Base-by-base conservation (phyloP, 2,888 invertebrate species). In the Rhingia rostrata region DNA sequence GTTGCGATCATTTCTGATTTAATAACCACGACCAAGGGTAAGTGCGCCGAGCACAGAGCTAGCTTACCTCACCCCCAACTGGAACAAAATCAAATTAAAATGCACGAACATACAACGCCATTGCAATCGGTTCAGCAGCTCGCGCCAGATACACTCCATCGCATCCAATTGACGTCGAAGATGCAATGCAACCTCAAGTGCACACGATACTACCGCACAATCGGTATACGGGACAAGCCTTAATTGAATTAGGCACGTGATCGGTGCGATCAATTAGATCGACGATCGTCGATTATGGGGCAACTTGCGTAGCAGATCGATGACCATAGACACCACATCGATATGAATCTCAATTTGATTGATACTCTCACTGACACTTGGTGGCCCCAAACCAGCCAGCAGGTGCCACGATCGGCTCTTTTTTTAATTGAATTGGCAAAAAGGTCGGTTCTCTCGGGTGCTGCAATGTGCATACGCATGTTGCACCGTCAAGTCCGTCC, bases 171-270 rank as follows among this genome's bases (percentile, higher is more conserved):
- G 75, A 75, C 75, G 67, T 67, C 67, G 39, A 60, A 70, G 56
- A 60, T 33, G 60, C 58, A 70, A 70, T n/a, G n/a, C 22, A 22
- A 70, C 32, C 9, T 12, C 6, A 49, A 49, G 12, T 60, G 39
- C 69, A 70, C 37, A 58, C 43, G 12, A 64, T 30, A 49, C 64
- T n/a, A 45, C 53, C 10, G 41, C n/a, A 30, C 30, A 30, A 64
- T 6, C 49, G 37, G 14, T 5, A n/a, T 12, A 35, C 32, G 37
- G 37, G 53, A 33, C 49, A 58, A 49, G 47, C 60, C 70, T 70
- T 75, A 75, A 75, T 75, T 60, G 60, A 75, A 75, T 75, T 75
- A 75, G 67, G 60, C 67, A 67, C 75, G 75, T 67, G 75, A 75
- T 67, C 60, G 35, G 58, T 43, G 43, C 60, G 75, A 75, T 75